Conservation (phyloP, 2,113 vertebrate genomes). For the Mastomys natalensis region DNA sequence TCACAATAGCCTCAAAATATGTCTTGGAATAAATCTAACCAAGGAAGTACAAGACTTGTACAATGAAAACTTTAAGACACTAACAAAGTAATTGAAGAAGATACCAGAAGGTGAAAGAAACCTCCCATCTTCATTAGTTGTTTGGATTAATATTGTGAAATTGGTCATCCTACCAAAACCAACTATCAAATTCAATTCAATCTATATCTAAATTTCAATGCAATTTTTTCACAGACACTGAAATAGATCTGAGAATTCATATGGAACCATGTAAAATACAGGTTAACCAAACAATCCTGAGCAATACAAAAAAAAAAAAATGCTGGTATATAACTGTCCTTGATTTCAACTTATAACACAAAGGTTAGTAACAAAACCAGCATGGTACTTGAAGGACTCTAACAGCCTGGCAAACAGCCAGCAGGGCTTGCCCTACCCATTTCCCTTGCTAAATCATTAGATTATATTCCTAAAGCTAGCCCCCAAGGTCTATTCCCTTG, state of each 20-base stretch:
- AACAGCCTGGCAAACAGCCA: not conserved
- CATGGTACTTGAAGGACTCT: not conserved
- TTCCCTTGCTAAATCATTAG: not conserved
- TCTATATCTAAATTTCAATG: not conserved
- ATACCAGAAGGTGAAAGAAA: not conserved
- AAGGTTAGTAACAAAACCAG: not conserved
- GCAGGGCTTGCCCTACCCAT: not conserved
- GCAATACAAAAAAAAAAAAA: not conserved
- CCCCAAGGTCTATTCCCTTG: not conserved
- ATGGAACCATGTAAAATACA: not conserved
- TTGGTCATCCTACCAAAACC: not conserved
- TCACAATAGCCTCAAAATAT: not conserved
- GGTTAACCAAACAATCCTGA: not conserved
- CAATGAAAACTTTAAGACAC: not conserved
- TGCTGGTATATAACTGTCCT: not conserved
- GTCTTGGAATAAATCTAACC: not conserved
- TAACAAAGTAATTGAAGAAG: not conserved
- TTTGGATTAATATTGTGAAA: not conserved
- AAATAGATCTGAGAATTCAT: not conserved
- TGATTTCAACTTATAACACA: not conserved
- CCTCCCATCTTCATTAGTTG: not conserved
- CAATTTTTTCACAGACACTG: not conserved
- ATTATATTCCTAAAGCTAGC: not conserved
- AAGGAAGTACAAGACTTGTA: not conserved
- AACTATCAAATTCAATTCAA: not conserved